These are phyloP conservation scores for Tachysurus fulvidraco DNA, from an alignment of 2,113 vertebrate species.

Conservation along the genomic window DNA sequence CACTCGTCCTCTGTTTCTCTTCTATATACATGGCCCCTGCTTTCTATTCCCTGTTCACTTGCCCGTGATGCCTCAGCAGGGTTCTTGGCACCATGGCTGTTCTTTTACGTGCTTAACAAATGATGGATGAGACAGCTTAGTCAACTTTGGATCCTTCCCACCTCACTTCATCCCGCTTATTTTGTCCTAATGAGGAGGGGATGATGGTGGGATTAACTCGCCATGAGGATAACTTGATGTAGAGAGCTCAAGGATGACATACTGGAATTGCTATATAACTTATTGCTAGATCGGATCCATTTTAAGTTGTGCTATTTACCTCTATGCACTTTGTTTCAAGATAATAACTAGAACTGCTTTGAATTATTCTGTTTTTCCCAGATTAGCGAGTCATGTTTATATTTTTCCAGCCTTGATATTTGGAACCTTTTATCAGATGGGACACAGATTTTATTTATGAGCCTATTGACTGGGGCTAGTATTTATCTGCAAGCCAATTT, in stretches of 20 bases:
- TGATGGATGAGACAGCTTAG: constrained; percentile 5
- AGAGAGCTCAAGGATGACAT: neutral
- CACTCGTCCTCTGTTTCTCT: neutral
- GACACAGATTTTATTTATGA: neutral
- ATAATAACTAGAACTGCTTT: neutral
- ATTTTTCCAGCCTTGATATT: neutral
- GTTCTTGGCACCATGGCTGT: neutral
- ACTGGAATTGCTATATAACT: neutral
- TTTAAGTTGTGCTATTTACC: neutral
- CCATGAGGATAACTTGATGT: neutral
- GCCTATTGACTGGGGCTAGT: neutral
- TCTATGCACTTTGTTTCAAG: neutral
- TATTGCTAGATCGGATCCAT: neutral
- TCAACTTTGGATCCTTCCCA: neutral
- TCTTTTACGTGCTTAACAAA: neutral
- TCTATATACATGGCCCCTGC: neutral
- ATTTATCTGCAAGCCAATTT: neutral
- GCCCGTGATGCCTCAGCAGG: constrained; percentile 10
- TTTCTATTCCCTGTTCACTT: constrained; percentile 15
- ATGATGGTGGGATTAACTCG: constrained; percentile 1
- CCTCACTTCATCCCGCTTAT: neutral
- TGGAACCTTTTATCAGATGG: constrained; percentile 49
- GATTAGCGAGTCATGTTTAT: constrained; percentile 2
- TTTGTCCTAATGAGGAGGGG: constrained; percentile 16
- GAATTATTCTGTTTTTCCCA: constrained; percentile 1